Percentiles rank a stretch among this genome's conserved stretches.
Evolutionary conservation across 2,113 vertebrate species (phyloP).

Genomic region (Leptocoma aspasia): DNA sequence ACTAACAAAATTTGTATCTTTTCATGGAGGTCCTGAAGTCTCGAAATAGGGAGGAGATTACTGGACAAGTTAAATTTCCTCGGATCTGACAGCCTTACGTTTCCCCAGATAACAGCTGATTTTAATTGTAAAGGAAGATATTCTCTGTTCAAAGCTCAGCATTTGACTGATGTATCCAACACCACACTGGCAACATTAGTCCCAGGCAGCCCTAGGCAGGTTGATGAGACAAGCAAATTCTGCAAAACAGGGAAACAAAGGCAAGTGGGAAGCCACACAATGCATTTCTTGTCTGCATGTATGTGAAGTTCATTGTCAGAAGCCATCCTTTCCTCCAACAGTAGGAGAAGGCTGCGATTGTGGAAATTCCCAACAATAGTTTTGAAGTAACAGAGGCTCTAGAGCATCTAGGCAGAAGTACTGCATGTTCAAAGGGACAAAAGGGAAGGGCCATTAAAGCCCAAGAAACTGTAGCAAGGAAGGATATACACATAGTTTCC

Average conservation of each 20-base stretch:
- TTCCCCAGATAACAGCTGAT: background rate
- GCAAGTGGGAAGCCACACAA: slow-evolving; percentile 16
- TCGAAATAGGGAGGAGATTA: background rate
- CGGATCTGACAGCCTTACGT: background rate
- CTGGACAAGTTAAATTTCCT: background rate
- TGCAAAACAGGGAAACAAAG: slow-evolving; percentile 60
- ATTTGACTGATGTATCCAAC: background rate
- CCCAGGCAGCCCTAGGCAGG: slow-evolving; percentile 26
- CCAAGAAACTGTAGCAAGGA: background rate
- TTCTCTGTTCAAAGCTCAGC: background rate
- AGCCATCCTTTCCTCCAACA: background rate
- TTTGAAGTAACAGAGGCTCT: background rate
- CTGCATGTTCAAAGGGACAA: background rate
- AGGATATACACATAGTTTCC: background rate
- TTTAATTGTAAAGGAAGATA: background rate
- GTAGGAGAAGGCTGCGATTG: slow-evolving; percentile 19
- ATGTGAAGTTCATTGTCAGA: slow-evolving; percentile 52
- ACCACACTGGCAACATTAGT: background rate
- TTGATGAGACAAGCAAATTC: slow-evolving; percentile 36
- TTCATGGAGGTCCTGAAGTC: background rate
- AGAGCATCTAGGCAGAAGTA: background rate
- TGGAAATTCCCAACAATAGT: background rate
- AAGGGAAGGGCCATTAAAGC: background rate
- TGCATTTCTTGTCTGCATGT: background rate
- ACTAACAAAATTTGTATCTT: background rate